Conservation (phyloP, 2,797 vertebrate genomes). For the Yasuhikotakia modesta region DNA sequence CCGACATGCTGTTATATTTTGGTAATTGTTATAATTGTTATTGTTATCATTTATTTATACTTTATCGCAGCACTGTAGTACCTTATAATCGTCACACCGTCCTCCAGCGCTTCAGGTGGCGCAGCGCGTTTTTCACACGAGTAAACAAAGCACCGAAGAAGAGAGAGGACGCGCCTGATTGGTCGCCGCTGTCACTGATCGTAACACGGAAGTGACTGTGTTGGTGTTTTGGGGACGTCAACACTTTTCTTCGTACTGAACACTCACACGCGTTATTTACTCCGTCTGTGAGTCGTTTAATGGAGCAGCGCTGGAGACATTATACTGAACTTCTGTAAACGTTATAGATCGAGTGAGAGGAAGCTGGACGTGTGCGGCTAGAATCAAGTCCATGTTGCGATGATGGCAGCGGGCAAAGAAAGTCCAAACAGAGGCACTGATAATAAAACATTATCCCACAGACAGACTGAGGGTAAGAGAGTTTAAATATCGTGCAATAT, state of each 20-base stretch:
- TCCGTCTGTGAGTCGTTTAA: not conserved
- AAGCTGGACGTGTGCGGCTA: slow-evolving; percentile 30
- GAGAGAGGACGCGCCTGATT: slow-evolving; percentile 7
- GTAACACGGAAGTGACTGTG: slow-evolving; percentile 54
- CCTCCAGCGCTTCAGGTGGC: not conserved
- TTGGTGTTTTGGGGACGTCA: slow-evolving; percentile 26
- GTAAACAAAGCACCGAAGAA: not conserved
- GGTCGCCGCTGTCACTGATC: not conserved
- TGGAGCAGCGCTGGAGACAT: slow-evolving; percentile 4
- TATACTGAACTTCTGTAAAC: not conserved
- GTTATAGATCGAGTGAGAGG: not conserved
- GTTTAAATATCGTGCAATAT: not conserved
- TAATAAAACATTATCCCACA: slow-evolving; percentile 57
- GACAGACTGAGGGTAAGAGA: slow-evolving; percentile 69
- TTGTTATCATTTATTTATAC: too few species aligned
- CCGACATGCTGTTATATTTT: too few species aligned
- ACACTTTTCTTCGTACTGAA: not conserved
- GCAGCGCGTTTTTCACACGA: not conserved
- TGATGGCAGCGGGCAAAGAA: slow-evolving; percentile 57
- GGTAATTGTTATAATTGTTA: too few species aligned
- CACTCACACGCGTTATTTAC: not conserved
- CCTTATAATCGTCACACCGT: too few species aligned
- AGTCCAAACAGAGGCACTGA: slow-evolving; percentile 55
- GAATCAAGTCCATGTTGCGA: slow-evolving; percentile 25
- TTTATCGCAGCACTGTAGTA: too few species aligned